Evolutionary conservation across 2,797 vertebrate species (phyloP), one percentile per base, ranked within the genome.

Genomic region (Thunnus albacares): DNA sequence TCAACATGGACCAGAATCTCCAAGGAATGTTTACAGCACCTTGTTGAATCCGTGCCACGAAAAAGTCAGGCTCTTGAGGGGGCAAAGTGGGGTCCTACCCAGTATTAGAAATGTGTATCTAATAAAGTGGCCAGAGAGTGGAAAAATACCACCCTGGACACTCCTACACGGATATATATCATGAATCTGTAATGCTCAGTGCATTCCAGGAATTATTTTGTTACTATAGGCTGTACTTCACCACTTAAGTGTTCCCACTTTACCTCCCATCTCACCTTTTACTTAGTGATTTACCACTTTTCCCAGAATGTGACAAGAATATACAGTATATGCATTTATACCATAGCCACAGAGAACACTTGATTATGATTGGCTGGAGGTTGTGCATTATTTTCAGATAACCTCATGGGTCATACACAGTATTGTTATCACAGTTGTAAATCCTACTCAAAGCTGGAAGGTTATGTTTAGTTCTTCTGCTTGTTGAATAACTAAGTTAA

Each of bases 341-440:
- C 33, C 11, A 70, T 3, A 43, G 4, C 30, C 20, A 51, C 14
- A 69, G 35, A 49, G 38, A 41, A 41, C 5, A 41, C 12, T 41
- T 41, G 38, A 13, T 13, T 41, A 41, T 41, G 38, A 41, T 41
- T 41, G 38, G 38, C 38, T 41, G 12, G 10, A 41, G 38, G 38
- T 11, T 41, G 38, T 41, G 38, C 49, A n/a, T 58, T 55, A 59
- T 72, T 57, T 58, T 71, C 43, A 56, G 24, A 82, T 4, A 60
- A 63, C 7, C 17, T 38, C 43, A 35, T 24, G 33, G 4, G 14
- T 59, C 20, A 49, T 45, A 68, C 38, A 10, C 10, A 28, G 33
- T 18, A 64, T 13, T 43, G 30, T 59, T 24, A 75, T 53, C 57
- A 57, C 0, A 0, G 26, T n/a, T 79, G 13, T 67, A 24, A 71